These are phyloP conservation scores for Halcyon malimbica DNA, from an alignment of 2,113 vertebrate genomes.

Conservation along the genomic window DNA sequence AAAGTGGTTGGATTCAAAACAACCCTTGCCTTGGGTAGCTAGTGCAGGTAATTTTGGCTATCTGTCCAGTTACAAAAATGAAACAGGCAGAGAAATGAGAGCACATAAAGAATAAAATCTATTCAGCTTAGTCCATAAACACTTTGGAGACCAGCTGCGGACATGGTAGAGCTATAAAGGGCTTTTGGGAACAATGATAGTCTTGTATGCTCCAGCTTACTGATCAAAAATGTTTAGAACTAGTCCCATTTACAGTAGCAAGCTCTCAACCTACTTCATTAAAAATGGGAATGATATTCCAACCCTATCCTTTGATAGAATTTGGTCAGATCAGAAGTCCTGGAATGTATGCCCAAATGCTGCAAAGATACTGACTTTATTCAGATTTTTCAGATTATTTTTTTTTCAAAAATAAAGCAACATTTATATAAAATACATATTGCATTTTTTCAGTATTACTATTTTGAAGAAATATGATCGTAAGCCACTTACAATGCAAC, in stretches of 20 bases:
- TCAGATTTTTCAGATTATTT: neutral
- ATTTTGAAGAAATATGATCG: neutral
- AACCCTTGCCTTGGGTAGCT: neutral
- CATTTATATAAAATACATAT: neutral
- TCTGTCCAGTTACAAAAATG: slow-evolving; percentile 4
- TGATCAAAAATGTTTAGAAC: neutral
- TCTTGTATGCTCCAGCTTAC: neutral
- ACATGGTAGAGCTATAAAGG: neutral
- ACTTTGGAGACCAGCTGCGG: slow-evolving; percentile 16
- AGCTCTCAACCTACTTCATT: neutral
- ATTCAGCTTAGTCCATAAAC: neutral
- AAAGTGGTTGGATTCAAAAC: neutral
- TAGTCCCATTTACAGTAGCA: neutral
- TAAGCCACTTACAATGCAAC: neutral
- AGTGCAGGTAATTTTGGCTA: neutral
- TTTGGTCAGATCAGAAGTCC: neutral
- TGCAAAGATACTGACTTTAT: neutral
- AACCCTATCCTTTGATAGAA: neutral
- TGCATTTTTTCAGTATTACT: neutral
- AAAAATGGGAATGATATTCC: neutral
- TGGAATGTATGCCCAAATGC: neutral
- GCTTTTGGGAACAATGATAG: neutral
- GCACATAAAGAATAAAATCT: neutral
- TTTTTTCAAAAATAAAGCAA: neutral
- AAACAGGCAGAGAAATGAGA: neutral